phyloP scores from a whole-genome alignment of 2,113 vertebrate genomes.

The Panthera leo region DNA sequence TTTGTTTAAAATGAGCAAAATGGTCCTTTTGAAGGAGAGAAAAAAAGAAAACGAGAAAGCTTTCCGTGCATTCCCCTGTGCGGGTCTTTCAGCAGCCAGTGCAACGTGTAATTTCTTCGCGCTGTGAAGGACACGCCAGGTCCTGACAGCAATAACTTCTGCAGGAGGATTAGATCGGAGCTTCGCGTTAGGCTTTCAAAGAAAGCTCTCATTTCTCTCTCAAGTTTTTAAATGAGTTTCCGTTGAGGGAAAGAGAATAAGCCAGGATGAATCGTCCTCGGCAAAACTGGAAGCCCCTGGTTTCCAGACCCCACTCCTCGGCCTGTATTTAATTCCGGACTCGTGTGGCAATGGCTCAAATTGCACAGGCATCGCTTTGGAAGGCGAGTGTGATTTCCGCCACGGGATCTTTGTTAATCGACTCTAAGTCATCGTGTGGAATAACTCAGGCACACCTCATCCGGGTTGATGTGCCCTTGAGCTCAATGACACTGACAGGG shows the following conservation, averaged over 20 bases:
- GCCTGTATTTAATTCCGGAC: neutral
- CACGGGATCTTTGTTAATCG: neutral
- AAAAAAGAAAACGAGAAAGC: neutral
- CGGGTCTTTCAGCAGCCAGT: neutral
- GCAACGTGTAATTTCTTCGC: neutral
- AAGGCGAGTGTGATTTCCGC: rapidly evolving
- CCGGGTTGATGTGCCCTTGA: neutral
- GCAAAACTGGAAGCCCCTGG: neutral
- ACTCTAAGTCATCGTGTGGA: neutral
- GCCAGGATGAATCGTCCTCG: neutral
- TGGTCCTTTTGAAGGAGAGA: neutral
- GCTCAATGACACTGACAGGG: neutral
- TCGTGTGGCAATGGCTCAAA: neutral
- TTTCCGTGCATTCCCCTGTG: rapidly evolving
- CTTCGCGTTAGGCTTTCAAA: neutral
- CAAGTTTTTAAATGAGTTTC: neutral
- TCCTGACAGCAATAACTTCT: neutral
- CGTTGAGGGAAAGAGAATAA: neutral
- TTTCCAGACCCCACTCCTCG: neutral
- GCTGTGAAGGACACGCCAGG: neutral
- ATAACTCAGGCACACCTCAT: too few species aligned
- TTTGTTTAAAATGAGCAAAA: conserved; percentile 25
- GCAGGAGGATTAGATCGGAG: neutral
- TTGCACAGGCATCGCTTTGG: neutral
- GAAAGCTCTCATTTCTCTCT: neutral